phyloP scores from a whole-genome alignment of 2,888 invertebrate genomes.

The Cataglyphis altisquamis region DNA sequence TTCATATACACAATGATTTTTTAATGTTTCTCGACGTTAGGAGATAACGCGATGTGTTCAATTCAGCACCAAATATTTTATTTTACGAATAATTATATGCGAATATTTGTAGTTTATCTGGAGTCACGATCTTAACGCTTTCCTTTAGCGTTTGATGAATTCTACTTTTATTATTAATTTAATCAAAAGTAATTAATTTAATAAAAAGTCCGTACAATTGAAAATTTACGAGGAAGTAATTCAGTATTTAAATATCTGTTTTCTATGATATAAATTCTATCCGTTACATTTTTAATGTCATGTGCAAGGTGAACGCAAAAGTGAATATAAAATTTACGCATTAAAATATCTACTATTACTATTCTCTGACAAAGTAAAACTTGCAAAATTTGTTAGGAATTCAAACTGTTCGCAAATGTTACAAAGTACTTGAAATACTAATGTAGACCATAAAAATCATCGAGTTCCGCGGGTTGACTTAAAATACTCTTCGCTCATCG shows the following conservation, averaged over 20 bases:
- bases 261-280: constrained; percentile 21
- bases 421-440: constrained; percentile 5
- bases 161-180: neutral
- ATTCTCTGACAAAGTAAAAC: neutral
- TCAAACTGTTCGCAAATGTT: constrained; percentile 4
- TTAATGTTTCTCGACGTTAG: neutral
- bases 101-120: neutral
- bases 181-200: neutral
- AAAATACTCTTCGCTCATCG: constrained; percentile 17
- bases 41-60: neutral
- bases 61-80: neutral
- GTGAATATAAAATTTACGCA: constrained; percentile 17
- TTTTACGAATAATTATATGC: neutral
- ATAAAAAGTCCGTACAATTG: neutral
- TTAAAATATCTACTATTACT: constrained; percentile 20
- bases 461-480: constrained; percentile 4
- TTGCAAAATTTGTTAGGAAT: constrained; percentile 31
- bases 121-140: neutral
- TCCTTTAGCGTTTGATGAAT: neutral
- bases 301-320: neutral
- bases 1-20: neutral
- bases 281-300: constrained; percentile 9
- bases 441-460: constrained; percentile 33
- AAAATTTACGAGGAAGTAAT: constrained; percentile 1
- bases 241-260: constrained; percentile 25